A percentile compares a stretch with the other conserved stretches of the same genome.
These are phyloP conservation scores for Catostomus latipinnis DNA, from an alignment of 2,797 vertebrate genomes.

Conservation along the genomic window DNA sequence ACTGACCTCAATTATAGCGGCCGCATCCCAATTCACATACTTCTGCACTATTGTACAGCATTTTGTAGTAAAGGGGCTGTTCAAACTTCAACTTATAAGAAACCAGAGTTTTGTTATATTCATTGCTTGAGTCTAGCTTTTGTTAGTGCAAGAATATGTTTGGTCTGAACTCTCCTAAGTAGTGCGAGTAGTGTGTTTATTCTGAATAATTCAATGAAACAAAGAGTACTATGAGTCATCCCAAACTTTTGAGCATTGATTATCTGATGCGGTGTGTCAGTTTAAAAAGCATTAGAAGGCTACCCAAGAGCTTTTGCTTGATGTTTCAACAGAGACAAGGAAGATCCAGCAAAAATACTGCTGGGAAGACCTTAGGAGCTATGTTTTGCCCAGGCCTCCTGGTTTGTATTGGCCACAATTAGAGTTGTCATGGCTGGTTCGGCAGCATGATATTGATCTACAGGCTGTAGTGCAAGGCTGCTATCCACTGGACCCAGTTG, in stretches of 20 bases:
- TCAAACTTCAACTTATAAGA: too few relatives aligned
- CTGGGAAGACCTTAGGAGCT: conserved; percentile 42
- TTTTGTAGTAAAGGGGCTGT: too few relatives aligned
- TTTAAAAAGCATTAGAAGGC: background rate
- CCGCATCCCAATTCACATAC: too few relatives aligned
- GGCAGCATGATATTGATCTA: conserved; percentile 57
- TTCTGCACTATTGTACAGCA: too few relatives aligned
- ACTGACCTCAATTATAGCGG: conserved; percentile 14
- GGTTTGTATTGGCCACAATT: conserved; percentile 56
- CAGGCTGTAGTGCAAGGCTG: conserved; percentile 28
- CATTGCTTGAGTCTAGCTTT: too few relatives aligned
- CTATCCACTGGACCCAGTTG: conserved; percentile 43
- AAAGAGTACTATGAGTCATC: background rate
- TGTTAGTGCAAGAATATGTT: too few relatives aligned
- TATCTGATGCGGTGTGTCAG: conserved; percentile 12
- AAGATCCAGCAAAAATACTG: conserved; percentile 12
- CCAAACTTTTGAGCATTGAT: background rate
- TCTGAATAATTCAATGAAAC: too few relatives aligned
- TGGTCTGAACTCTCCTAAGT: too few relatives aligned
- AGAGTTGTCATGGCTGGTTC: conserved; percentile 58
- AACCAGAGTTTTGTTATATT: too few relatives aligned
- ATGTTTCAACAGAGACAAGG: conserved; percentile 13
- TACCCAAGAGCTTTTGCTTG: conserved; percentile 22
- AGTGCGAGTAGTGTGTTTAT: too few relatives aligned
- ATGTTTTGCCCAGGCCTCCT: conserved; percentile 37